Conservation (phyloP, 2,888 invertebrate species). For the Halocaridina rubra region DNA sequence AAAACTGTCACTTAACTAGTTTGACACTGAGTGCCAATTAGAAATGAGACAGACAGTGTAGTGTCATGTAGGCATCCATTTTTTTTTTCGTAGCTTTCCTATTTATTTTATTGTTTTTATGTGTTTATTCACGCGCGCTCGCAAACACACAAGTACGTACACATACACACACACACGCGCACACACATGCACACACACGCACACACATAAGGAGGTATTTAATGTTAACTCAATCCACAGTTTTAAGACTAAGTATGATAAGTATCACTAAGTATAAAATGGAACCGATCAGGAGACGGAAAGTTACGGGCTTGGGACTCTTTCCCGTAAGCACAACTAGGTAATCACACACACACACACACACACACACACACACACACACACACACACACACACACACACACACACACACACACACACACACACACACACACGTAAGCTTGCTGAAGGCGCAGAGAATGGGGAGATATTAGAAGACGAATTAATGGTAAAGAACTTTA, state of each 20-base stretch:
- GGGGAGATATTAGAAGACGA: too few relatives aligned
- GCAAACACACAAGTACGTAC: neutral
- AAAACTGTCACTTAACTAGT: too few relatives aligned
- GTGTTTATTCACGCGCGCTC: neutral
- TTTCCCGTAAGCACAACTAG: too few relatives aligned
- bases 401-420: constrained; percentile 12
- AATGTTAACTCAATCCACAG: too few relatives aligned
- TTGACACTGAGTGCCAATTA: neutral
- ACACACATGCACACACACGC: neutral
- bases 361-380: constrained; percentile 15
- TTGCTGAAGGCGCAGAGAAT: too few relatives aligned
- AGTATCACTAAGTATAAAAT: too few relatives aligned
- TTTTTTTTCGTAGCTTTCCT: neutral
- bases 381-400: constrained; percentile 7
- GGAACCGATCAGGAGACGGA: too few relatives aligned
- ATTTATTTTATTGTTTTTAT: neutral
- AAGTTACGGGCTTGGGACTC: too few relatives aligned
- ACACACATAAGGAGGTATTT: too few relatives aligned
- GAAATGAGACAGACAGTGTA: neutral
- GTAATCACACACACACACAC: too few relatives aligned
- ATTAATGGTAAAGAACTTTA: too few relatives aligned
- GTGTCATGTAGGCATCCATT: neutral
- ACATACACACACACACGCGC: neutral
- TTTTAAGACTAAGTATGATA: too few relatives aligned
- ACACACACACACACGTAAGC: neutral